Conservation (phyloP, 2,888 invertebrate species). For the Alloplasta piceator region DNA sequence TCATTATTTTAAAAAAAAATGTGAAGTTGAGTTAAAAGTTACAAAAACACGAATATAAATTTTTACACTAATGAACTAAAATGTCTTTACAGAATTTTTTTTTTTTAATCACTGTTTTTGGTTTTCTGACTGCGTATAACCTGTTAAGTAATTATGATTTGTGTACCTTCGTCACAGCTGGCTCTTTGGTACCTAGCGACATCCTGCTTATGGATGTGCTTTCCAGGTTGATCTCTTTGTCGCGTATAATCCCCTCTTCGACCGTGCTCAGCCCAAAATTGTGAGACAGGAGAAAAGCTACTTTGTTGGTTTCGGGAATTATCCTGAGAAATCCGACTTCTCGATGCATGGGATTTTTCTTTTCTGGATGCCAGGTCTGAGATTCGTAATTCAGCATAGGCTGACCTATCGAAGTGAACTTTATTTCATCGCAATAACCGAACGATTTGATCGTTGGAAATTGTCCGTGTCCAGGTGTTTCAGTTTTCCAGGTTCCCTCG, state of each 20-base stretch:
- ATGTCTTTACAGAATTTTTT: too few species aligned
- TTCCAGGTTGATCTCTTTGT: conserved; percentile 81
- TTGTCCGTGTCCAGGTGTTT: conserved; percentile 83
- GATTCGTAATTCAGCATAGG: conserved; percentile 86
- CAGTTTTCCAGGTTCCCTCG: conserved; percentile 86
- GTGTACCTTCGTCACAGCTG: conserved; percentile 84
- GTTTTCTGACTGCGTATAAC: too few species aligned
- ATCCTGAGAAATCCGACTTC: conserved; percentile 87
- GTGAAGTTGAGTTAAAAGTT: too few species aligned
- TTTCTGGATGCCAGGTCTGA: conserved; percentile 84
- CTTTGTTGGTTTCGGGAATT: conserved; percentile 84
- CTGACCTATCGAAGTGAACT: conserved; percentile 86
- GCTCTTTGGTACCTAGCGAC: conserved; percentile 84
- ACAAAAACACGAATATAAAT: too few species aligned
- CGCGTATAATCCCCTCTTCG: conserved; percentile 85
- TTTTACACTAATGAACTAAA: too few species aligned
- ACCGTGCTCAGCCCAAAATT: conserved; percentile 86
- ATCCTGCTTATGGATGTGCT: conserved; percentile 84
- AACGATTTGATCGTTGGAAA: conserved; percentile 86
- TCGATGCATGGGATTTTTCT: conserved; percentile 86
- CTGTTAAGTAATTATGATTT: too few species aligned
- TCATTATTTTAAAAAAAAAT: too few species aligned
- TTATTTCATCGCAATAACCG: conserved; percentile 85
- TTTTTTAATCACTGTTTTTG: too few species aligned
- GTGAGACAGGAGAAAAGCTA: conserved; percentile 86